These are phyloP conservation scores for Heliconius eleuchia DNA, from an alignment of 1,140 invertebrate genomes.

Conservation along the genomic window DNA sequence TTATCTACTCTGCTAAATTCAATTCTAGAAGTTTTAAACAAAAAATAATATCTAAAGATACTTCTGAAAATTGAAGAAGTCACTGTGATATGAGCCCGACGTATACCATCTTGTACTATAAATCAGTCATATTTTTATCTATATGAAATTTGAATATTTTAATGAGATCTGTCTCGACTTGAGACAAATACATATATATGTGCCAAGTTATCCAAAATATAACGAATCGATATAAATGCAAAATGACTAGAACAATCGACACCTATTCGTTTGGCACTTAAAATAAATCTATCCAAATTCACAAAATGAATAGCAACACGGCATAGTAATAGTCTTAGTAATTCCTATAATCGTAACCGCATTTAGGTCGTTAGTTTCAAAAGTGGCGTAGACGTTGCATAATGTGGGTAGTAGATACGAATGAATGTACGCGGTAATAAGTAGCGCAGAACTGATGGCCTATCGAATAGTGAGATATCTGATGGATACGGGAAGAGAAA, in stretches of 20 bases:
- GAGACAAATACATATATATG: neutral
- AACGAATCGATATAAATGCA: conserved; percentile 13
- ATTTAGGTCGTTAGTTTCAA: conserved; percentile 40
- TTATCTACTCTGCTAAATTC: too few species aligned
- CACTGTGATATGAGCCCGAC: conserved; percentile 52
- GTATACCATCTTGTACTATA: conserved; percentile 55
- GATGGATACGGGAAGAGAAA: conserved; percentile 32
- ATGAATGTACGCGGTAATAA: conserved; percentile 24
- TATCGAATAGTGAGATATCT: conserved; percentile 34
- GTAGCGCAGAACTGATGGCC: conserved; percentile 45
- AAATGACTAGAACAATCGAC: neutral
- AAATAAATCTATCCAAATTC: conserved; percentile 8
- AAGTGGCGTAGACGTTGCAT: conserved; percentile 30
- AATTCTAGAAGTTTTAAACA: too few species aligned
- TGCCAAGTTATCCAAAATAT: conserved; percentile 6
- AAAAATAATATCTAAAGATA: neutral
- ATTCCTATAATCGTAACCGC: conserved; percentile 31
- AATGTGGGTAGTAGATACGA: conserved; percentile 29
- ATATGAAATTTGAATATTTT: neutral
- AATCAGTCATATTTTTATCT: conserved; percentile 31
- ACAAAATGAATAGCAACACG: conserved; percentile 24
- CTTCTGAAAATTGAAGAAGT: conserved; percentile 9
- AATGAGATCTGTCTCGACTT: neutral
- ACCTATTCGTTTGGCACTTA: conserved; percentile 25
- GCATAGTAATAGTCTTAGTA: conserved; percentile 23